phyloP scores from a whole-genome alignment of 2,113 vertebrate species.

The Pelobates fuscus region DNA sequence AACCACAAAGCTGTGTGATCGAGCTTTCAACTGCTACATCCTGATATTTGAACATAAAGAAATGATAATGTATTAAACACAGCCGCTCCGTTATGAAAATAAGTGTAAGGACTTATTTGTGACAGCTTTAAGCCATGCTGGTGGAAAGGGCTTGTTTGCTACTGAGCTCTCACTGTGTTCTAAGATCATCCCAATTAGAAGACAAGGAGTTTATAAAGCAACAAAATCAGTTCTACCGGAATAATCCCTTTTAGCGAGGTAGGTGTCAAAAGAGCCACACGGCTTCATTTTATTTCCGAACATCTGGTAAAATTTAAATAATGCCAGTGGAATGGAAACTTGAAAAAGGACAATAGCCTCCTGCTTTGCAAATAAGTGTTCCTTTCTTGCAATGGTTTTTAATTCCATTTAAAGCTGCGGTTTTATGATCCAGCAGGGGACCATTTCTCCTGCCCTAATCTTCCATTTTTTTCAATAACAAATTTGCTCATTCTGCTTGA shows the following conservation, averaged over 20 bases:
- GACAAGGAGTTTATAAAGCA: conserved; percentile 38
- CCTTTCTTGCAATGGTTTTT: conserved; percentile 43
- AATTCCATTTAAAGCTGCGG: conserved; percentile 40
- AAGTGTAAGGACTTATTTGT: conserved; percentile 12
- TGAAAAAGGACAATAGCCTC: conserved; percentile 40
- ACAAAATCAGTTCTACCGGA: conserved; percentile 24
- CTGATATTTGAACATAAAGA: conserved; percentile 6
- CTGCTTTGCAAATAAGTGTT: conserved; percentile 42
- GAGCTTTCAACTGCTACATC: background rate
- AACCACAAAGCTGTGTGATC: background rate
- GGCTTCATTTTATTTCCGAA: conserved; percentile 40
- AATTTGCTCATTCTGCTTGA: conserved; percentile 46
- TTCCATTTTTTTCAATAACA: conserved; percentile 48
- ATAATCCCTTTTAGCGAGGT: conserved; percentile 20
- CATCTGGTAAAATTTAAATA: conserved; percentile 47
- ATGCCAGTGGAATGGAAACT: conserved; percentile 49
- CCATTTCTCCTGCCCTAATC: conserved; percentile 43
- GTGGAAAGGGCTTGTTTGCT: conserved; percentile 18
- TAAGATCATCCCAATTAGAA: conserved; percentile 33
- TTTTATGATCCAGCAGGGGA: conserved; percentile 39
- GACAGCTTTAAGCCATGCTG: conserved; percentile 17
- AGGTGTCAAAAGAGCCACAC: conserved; percentile 23
- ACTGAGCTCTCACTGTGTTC: conserved; percentile 14
- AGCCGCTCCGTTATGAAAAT: background rate
- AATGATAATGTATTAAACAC: background rate